phyloP scores from a whole-genome alignment of 2,113 vertebrate species.

The Apteryx mantelli region DNA sequence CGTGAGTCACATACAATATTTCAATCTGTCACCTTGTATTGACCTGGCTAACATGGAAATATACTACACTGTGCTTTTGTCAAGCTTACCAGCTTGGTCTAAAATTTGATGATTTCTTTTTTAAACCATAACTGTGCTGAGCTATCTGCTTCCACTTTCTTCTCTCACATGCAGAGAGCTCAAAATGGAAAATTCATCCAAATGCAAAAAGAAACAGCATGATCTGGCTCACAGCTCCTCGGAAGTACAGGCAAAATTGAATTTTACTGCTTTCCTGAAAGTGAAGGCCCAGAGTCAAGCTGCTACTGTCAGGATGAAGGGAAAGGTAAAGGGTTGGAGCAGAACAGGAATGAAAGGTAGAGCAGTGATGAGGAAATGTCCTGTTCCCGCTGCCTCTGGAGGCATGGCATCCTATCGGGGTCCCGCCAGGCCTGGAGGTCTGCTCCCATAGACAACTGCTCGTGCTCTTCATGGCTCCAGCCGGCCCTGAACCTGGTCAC shows the following conservation, averaged over 20 bases:
- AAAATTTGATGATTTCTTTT: slow-evolving; percentile 73
- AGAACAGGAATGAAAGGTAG: neutral
- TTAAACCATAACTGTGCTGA: slow-evolving; percentile 67
- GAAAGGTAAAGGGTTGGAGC: neutral
- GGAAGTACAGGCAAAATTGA: slow-evolving; percentile 50
- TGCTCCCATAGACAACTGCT: neutral
- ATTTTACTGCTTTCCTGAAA: slow-evolving; percentile 52
- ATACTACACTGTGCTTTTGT: slow-evolving; percentile 55
- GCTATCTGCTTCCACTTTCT: slow-evolving; percentile 61
- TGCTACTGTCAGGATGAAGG: neutral
- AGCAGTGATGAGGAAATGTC: neutral
- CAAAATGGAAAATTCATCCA: slow-evolving; percentile 62
- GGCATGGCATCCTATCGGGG: neutral
- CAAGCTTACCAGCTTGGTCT: slow-evolving; percentile 64
- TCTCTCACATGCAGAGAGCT: slow-evolving; percentile 41
- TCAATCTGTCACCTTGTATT: slow-evolving; percentile 73
- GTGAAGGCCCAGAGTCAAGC: slow-evolving; percentile 17
- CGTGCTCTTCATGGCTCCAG: too few relatives aligned
- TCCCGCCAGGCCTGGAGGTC: neutral
- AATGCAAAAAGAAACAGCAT: slow-evolving; percentile 68
- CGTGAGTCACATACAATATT: slow-evolving; percentile 38
- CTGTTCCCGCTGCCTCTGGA: neutral
- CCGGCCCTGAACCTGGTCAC: neutral
- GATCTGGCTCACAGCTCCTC: slow-evolving; percentile 60
- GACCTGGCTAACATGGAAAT: slow-evolving; percentile 74